phyloP scores from a whole-genome alignment of 2,113 vertebrate genomes.

The Sprattus sprattus region DNA sequence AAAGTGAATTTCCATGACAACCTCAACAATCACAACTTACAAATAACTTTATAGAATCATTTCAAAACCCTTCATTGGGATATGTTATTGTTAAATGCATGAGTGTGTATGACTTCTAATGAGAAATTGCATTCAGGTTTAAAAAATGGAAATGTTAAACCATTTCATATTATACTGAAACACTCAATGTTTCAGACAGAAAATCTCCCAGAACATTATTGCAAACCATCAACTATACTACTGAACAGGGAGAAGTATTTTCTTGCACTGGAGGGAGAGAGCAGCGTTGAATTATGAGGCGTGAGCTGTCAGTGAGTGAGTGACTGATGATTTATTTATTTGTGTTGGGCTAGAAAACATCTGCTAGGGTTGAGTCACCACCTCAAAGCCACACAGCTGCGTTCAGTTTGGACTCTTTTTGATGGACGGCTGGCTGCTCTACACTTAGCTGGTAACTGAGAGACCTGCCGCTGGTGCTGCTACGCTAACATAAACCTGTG shows the following conservation, averaged over 20 bases:
- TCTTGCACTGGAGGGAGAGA: neutral
- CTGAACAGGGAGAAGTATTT: neutral
- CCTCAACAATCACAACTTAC: neutral
- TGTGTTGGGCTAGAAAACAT: neutral
- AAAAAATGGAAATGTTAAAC: neutral
- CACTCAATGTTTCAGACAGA: neutral
- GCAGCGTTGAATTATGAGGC: conserved; percentile 14
- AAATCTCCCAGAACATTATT: neutral
- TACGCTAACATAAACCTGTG: conserved; percentile 1
- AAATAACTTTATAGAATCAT: neutral
- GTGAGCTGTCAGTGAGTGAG: neutral
- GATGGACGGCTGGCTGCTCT: neutral
- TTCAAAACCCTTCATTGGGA: neutral
- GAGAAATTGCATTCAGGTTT: neutral
- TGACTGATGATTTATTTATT: conserved; percentile 13
- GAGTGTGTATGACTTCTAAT: neutral
- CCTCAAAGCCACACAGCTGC: neutral
- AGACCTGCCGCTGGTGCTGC: neutral
- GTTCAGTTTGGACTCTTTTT: conserved; percentile 5
- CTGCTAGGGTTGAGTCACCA: neutral
- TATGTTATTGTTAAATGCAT: neutral
- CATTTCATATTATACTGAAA: neutral
- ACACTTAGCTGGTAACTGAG: conserved; percentile 1
- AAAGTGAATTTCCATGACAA: neutral
- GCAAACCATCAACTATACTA: neutral